Evolutionary conservation across 2,797 vertebrate genomes (phyloP).

Genomic region (Sternarchorhynchus goeldii): DNA sequence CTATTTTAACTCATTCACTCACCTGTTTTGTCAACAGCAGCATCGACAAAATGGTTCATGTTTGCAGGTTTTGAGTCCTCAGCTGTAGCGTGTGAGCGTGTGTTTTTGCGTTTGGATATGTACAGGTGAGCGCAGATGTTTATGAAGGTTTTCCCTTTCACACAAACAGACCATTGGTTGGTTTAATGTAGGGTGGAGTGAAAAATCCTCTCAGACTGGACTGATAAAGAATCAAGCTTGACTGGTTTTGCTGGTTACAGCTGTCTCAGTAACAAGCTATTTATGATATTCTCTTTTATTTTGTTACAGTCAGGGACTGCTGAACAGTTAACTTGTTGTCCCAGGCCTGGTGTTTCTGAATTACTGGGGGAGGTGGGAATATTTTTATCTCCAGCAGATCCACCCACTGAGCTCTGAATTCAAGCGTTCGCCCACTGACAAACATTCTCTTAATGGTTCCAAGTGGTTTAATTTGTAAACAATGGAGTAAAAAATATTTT

Average conservation of each 20-base stretch:
- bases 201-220: conserved; percentile 10
- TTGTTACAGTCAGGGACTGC: background rate
- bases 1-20: conserved; percentile 14
- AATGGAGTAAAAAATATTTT: no score
- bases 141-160: conserved; percentile 41
- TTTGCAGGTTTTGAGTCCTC: background rate
- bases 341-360: background rate
- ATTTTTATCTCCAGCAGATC: background rate
- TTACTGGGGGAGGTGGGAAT: background rate
- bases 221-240: background rate
- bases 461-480: no score
- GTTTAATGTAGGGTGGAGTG: conserved; percentile 24
- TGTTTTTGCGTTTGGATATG: conserved; percentile 7
- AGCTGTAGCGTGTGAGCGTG: conserved; percentile 23
- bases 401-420: background rate
- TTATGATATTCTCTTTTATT: background rate
- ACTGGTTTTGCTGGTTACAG: conserved; percentile 51
- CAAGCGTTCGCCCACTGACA: no score
- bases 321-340: background rate
- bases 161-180: conserved; percentile 46
- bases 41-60: conserved; percentile 47
- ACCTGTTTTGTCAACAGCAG: conserved; percentile 60
- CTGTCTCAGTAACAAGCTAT: background rate
- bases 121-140: conserved; percentile 26
- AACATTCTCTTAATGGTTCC: no score